phyloP scores from a whole-genome alignment of 2,797 vertebrate genomes.

The Euphonia xanthogaster region DNA sequence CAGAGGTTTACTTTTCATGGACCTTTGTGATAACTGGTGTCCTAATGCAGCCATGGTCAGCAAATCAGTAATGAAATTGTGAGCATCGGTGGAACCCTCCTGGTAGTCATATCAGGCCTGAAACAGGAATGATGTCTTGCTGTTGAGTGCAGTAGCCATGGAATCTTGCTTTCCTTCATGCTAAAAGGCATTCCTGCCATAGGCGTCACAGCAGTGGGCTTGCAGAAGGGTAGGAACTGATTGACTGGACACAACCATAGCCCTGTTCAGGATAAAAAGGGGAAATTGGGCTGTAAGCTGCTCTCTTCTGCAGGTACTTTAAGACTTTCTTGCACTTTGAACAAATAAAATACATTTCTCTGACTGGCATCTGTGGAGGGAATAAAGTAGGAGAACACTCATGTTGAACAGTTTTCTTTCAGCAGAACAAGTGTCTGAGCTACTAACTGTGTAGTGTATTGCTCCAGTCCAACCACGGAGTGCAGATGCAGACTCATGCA shows the following conservation, averaged over 20 bases:
- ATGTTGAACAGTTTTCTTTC: not conserved
- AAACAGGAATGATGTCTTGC: not conserved
- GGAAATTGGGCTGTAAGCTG: not conserved
- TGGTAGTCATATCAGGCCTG: not conserved
- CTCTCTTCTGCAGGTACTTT: not conserved
- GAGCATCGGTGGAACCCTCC: not conserved
- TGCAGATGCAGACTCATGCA: not conserved
- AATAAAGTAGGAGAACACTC: not conserved
- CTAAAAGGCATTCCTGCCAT: rapidly evolving
- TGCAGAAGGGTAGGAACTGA: not conserved
- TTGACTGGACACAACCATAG: not conserved
- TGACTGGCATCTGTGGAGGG: not conserved
- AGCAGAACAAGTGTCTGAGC: not conserved
- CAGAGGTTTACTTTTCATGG: not conserved
- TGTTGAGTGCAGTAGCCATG: not conserved
- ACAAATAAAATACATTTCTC: not conserved
- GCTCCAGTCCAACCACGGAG: rapidly evolving
- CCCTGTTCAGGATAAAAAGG: not conserved
- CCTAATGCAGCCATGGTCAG: not conserved
- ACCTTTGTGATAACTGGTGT: not conserved
- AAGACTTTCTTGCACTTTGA: not conserved
- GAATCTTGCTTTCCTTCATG: not conserved
- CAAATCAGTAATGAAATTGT: not conserved
- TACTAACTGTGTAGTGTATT: not conserved
- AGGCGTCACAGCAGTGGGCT: not conserved